phyloP scores from a whole-genome alignment of 1,140 invertebrate species.

The Galleria mellonella region DNA sequence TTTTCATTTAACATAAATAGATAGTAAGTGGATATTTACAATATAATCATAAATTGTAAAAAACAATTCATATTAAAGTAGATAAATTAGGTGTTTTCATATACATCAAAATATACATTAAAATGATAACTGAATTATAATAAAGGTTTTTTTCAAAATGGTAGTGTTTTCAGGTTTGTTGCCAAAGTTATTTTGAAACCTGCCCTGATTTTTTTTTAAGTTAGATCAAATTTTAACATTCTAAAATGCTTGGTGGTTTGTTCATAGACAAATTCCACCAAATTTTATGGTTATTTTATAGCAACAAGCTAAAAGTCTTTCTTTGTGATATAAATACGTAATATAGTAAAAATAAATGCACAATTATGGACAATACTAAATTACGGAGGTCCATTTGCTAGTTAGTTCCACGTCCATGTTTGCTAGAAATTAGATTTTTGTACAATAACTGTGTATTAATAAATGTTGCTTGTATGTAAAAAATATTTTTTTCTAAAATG shows the following conservation, averaged over 20 bases:
- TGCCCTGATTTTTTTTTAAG: conserved; percentile 28
- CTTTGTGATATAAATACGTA: conserved; percentile 62
- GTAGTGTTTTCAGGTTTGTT: conserved; percentile 31
- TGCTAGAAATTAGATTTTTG: conserved; percentile 53
- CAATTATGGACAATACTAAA: conserved; percentile 68
- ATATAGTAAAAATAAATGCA: conserved; percentile 48
- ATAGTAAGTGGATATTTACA: conserved; percentile 39
- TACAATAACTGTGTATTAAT: conserved; percentile 42
- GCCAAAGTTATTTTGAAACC: conserved; percentile 8
- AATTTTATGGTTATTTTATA: conserved; percentile 5
- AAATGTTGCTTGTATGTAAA: conserved; percentile 26
- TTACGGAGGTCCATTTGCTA: conserved; percentile 56
- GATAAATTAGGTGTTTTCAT: conserved; percentile 61
- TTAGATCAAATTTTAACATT: conserved; percentile 10
- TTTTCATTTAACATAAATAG: conserved; percentile 13
- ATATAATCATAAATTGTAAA: conserved; percentile 33
- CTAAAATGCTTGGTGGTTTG: too few species aligned
- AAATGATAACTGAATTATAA: too few species aligned
- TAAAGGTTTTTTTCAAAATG: conserved; percentile 55
- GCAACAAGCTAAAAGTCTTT: conserved; percentile 26
- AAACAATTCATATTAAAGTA: conserved; percentile 37
- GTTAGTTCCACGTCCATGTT: conserved; percentile 50
- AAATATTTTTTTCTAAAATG: neutral
- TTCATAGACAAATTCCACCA: too few species aligned
- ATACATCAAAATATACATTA: conserved; percentile 45